Evolutionary conservation across 2,797 vertebrate genomes (phyloP).

Genomic region (Nannoperca obscura): DNA sequence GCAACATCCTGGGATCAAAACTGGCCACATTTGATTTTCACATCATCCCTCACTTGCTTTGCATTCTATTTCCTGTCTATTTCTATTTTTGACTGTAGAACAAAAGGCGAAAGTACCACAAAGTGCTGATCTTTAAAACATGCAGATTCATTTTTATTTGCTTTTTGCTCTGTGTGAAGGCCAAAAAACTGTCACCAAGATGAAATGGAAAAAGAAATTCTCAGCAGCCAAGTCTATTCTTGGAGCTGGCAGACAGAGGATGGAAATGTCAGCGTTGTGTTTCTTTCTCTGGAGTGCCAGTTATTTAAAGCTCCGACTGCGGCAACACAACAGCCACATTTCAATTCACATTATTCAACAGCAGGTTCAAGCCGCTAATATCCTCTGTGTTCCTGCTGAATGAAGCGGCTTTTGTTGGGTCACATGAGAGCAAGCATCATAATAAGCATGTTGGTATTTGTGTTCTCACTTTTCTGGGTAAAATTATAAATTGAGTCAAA

Average conservation of each 20-base stretch:
- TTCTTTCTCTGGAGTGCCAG: constrained; percentile 31
- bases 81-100: constrained; percentile 36
- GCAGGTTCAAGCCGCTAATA: constrained; percentile 8
- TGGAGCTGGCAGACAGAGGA: constrained; percentile 47
- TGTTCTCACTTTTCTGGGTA: neutral
- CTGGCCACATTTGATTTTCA: constrained; percentile 28
- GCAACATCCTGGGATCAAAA: constrained; percentile 48
- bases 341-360: neutral
- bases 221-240: constrained; percentile 61
- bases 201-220: constrained; percentile 41
- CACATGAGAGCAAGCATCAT: constrained; percentile 24
- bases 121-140: constrained; percentile 20
- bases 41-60: constrained; percentile 20
- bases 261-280: constrained; percentile 48
- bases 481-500: constrained; percentile 6
- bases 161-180: constrained; percentile 17
- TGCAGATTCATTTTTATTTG: constrained; percentile 17
- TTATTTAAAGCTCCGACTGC: constrained; percentile 53
- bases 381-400: neutral
- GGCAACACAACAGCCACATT: constrained; percentile 16
- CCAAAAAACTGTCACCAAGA: constrained; percentile 53
- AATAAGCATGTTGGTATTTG: constrained; percentile 7
- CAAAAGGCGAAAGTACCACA: constrained; percentile 24
- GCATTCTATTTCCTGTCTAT: constrained; percentile 26
- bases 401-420: neutral